Base-by-base conservation (phyloP, 2,113 vertebrate species). In the Euleptes europaea region DNA sequence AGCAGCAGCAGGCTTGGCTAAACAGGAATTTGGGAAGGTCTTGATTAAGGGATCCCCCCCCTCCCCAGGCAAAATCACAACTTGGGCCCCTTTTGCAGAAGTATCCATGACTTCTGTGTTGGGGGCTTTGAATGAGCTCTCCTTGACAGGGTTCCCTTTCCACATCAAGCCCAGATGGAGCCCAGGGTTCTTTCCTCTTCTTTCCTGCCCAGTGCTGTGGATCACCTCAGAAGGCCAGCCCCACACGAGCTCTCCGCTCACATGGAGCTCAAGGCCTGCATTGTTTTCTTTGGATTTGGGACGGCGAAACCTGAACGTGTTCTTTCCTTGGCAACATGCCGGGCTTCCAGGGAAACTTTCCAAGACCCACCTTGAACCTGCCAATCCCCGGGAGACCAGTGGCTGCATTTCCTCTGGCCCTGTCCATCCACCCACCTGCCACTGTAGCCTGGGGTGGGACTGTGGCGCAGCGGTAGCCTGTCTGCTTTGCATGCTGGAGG, bases 311-410 rank as follows among this genome's bases (percentile, higher is more conserved):
- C 95, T 84, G 94, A 95, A 94, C 90, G 63, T 76, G 79, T 96
- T 96, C 31, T 96, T 96, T 95, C 94, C 91, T 93, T 92, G 90
- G 93, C 91, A 94, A 96, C 96, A 87, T 54, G 78, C 92, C 95
- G 93, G 92, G 31, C 92, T 93, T 95, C 92, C 81, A 4, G 40
- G 84, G 79, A 92, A 96, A 95, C 95, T 95, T 94, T 93, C 93
- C 93, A 87, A 91, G 95, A 95, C 88, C 92, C 86, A 67, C 77
- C 80, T 78, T 8, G 10, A 35, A 76, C 47, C 82, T 49, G 51
- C 78, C 67, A 90, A 84, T 26, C 40, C 21, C 1, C 10, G 12
- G 1, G 6, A 31, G 42, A 15, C 72, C 82, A 47, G 10, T 7
- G 19, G 23, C 26, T 49, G 13, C 3, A 19, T 2, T 75, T 65